Evolutionary conservation across 23 tunicate genomes (phyloP).

Genomic region (Botrylloides violaceus): DNA sequence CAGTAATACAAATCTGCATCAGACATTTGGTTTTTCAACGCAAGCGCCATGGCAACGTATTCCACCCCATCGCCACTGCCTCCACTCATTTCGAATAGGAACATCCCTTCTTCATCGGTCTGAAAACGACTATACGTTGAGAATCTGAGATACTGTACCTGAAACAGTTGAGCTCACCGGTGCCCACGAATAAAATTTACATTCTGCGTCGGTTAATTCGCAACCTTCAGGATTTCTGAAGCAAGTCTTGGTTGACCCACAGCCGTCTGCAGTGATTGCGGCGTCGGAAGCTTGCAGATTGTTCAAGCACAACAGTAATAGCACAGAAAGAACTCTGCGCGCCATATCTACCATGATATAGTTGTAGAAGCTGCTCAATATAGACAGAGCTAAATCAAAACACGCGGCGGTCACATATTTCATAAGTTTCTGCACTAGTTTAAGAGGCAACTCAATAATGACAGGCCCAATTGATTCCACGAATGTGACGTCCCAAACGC

Average conservation of each 20-base stretch:
- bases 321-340: no score
- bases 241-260: not conserved
- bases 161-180: not conserved
- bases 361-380: no score
- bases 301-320: no score
- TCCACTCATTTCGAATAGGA: constrained; percentile 15
- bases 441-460: no score
- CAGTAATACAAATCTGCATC: constrained; percentile 31
- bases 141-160: no score
- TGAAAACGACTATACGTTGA: not conserved
- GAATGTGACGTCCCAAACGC: no score
- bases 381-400: no score
- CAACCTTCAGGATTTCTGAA: not conserved
- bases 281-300: not conserved
- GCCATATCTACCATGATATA: no score
- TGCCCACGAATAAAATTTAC: not conserved
- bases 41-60: constrained; percentile 19
- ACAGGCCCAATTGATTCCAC: no score
- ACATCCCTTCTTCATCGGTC: constrained; percentile 1
- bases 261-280: not conserved
- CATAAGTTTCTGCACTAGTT: no score
- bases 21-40: not conserved
- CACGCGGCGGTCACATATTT: no score
- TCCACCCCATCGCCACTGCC: constrained; percentile 16
- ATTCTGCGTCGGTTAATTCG: not conserved